Percentiles rank a stretch among this genome's conserved stretches.
phyloP scores from a whole-genome alignment of 1,140 invertebrate genomes.

The Rhyacophila brunnea region DNA sequence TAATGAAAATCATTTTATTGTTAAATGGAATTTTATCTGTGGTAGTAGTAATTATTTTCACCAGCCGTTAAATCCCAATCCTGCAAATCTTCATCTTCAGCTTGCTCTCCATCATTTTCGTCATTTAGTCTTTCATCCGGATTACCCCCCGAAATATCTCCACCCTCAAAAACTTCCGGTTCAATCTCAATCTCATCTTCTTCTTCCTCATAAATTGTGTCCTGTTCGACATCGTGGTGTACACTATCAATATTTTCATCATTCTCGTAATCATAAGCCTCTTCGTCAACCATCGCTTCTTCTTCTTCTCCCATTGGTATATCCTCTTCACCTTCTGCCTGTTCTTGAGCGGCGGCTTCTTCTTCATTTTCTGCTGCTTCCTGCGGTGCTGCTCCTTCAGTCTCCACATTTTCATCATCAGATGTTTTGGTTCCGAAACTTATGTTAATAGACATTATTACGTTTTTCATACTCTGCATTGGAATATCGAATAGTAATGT shows the following conservation, averaged over 20 bases:
- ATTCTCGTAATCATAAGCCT: slow-evolving; percentile 46
- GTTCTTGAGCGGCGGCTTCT: slow-evolving; percentile 18
- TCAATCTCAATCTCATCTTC: slow-evolving; percentile 42
- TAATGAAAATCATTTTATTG: background rate
- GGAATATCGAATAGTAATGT: slow-evolving; percentile 67
- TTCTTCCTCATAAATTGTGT: slow-evolving; percentile 53
- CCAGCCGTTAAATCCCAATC: slow-evolving; percentile 50
- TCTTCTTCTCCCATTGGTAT: slow-evolving; percentile 46
- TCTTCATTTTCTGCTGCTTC: slow-evolving; percentile 27
- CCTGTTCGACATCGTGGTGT: slow-evolving; percentile 43
- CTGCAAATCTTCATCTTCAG: slow-evolving; percentile 42
- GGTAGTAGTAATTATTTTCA: slow-evolving; percentile 12
- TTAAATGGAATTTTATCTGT: background rate
- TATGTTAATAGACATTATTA: slow-evolving; percentile 41
- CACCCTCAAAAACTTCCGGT: slow-evolving; percentile 42
- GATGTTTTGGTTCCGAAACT: slow-evolving; percentile 23
- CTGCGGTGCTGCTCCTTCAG: slow-evolving; percentile 33
- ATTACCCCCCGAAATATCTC: slow-evolving; percentile 43
- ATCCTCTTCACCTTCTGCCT: slow-evolving; percentile 39
- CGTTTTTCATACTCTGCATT: slow-evolving; percentile 66
- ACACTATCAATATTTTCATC: slow-evolving; percentile 42
- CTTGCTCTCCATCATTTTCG: slow-evolving; percentile 38
- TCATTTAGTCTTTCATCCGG: slow-evolving; percentile 31
- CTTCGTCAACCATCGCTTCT: slow-evolving; percentile 48
- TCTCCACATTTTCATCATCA: slow-evolving; percentile 22